These are phyloP conservation scores for Nephrotoma guestfalica DNA, from an alignment of 2,888 invertebrate genomes.

Conservation along the genomic window DNA sequence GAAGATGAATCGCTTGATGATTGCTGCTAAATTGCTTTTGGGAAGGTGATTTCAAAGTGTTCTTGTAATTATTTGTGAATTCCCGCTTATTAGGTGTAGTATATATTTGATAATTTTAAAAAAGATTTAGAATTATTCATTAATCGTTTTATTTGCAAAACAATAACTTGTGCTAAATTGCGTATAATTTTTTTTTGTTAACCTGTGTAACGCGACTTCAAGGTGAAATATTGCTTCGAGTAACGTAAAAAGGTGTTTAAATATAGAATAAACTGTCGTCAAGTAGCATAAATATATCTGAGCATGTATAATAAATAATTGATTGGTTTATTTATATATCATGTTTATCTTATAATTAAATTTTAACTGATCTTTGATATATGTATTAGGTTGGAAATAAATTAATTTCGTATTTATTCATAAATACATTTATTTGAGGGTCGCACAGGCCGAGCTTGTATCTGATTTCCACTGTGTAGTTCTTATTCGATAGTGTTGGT, in stretches of 20 bases:
- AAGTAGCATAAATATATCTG: not conserved
- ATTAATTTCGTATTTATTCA: no score
- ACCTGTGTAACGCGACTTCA: not conserved
- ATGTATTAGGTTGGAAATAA: not conserved
- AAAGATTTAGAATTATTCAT: not conserved
- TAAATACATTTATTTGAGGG: no score
- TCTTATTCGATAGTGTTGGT: no score
- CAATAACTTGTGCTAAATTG: not conserved
- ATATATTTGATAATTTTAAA: not conserved
- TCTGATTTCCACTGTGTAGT: no score
- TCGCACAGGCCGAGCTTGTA: no score
- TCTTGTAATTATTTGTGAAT: not conserved
- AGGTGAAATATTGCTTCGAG: not conserved
- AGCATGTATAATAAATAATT: not conserved
- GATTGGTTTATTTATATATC: not conserved
- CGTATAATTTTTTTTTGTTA: not conserved
- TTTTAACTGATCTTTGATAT: not conserved
- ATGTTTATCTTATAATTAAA: not conserved
- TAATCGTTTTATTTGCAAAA: not conserved
- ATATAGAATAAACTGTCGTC: not conserved
- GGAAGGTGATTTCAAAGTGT: not conserved
- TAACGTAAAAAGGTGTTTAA: not conserved
- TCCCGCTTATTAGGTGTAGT: not conserved
- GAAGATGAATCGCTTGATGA: not conserved
- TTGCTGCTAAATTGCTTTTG: not conserved